Conservation (phyloP, 2,888 invertebrate genomes). For the Eupsilia transversa region DNA sequence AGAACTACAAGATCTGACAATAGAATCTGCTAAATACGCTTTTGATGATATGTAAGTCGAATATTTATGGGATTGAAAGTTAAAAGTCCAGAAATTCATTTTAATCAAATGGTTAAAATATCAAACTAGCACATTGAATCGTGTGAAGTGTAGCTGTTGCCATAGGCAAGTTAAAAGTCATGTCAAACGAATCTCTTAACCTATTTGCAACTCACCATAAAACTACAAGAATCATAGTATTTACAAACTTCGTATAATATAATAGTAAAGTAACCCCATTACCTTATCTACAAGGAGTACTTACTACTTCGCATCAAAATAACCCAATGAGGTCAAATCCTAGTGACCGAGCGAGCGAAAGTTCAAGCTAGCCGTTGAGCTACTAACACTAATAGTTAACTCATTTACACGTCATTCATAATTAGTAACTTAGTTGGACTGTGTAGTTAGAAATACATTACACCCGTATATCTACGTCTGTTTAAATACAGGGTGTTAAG, state of each 20-base stretch:
- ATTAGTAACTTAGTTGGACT: conserved; percentile 40
- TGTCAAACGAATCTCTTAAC: background rate
- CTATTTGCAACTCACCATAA: background rate
- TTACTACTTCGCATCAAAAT: conserved; percentile 6
- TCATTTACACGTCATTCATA: conserved; percentile 56
- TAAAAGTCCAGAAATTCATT: too few species aligned
- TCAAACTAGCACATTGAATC: too few species aligned
- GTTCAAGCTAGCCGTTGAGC: conserved; percentile 43
- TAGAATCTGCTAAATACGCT: too few species aligned
- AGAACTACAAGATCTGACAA: background rate
- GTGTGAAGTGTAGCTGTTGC: too few species aligned
- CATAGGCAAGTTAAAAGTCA: background rate
- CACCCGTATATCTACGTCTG: conserved; percentile 37
- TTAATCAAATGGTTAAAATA: too few species aligned
- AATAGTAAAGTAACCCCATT: conserved; percentile 7
- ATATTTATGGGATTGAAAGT: too few species aligned
- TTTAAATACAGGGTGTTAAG: conserved; percentile 36
- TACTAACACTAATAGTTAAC: conserved; percentile 58
- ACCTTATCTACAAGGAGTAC: conserved; percentile 28
- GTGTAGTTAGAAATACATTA: conserved; percentile 36
- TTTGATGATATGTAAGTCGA: too few species aligned
- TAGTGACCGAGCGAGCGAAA: conserved; percentile 56
- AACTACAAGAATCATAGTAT: background rate
- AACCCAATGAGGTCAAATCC: conserved; percentile 53
- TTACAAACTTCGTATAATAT: background rate